Evolutionary conservation across 2,797 vertebrate genomes (phyloP).

Genomic region (Natrix natrix): DNA sequence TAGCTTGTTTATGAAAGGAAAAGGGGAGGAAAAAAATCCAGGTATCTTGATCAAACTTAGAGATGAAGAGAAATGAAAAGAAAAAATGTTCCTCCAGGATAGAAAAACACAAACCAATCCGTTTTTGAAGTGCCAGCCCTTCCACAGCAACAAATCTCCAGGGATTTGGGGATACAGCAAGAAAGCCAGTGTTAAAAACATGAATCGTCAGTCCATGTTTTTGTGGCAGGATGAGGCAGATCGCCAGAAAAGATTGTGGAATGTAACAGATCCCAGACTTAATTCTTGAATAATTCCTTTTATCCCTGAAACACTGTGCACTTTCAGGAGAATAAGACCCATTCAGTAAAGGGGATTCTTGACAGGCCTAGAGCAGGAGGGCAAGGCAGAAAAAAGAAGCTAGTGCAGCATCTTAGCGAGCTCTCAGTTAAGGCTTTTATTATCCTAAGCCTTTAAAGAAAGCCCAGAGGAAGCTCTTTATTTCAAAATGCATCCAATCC

Average conservation of each 20-base stretch:
- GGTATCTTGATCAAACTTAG: conserved; percentile 29
- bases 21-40: conserved; percentile 6
- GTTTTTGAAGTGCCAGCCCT: neutral
- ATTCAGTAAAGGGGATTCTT: conserved; percentile 1
- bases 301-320: neutral
- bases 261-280: neutral
- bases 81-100: conserved; percentile 26
- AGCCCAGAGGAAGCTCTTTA: neutral
- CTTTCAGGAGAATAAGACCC: neutral
- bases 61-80: conserved; percentile 2
- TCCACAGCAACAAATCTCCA: neutral
- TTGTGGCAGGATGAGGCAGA: neutral
- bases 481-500: neutral
- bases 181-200: neutral
- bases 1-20: conserved; percentile 20
- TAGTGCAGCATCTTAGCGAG: neutral
- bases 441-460: neutral
- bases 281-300: conserved; percentile 11
- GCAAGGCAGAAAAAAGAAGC: neutral
- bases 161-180: conserved; percentile 21
- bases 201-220: conserved; percentile 6
- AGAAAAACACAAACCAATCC: conserved; percentile 23
- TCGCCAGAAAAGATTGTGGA: conserved; percentile 16
- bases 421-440: neutral
- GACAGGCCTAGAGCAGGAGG: neutral